Base-by-base conservation (phyloP, 2,113 vertebrate genomes). In the Corythoichthys haematopterus region DNA sequence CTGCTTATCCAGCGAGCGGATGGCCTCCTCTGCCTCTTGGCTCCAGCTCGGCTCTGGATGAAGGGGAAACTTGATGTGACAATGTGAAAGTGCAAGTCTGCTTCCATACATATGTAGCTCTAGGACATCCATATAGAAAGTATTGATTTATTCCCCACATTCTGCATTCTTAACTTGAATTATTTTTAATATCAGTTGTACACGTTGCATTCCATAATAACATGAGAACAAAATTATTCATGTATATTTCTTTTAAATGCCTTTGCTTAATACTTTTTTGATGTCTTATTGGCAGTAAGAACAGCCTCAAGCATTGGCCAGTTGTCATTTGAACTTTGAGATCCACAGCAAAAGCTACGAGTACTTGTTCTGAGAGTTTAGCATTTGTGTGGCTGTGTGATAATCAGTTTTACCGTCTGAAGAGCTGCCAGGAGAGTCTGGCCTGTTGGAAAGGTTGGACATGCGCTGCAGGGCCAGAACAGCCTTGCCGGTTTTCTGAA, bases 401-500 rank as follows among this genome's bases (percentile, higher is more conserved):
- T 72, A 65, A 78, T 76, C 68, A 1, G 10, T 20, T 65, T 84
- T 84, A 92, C 91, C 90, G 55, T 88, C 85, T 77, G 69, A 82
- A 73, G 81, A 71, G 53, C 75, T 80, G 70, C 77, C 72, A 77
- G 84, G 82, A 53, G 89, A 65, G 0, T 38, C 79, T 45, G 74
- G 83, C 67, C 65, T 91, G 84, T 77, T 89, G n/a, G 91, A 91
- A 72, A 93, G 88, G 74, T 91, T 80, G 48, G 92, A 74, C 90
- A 96, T 85, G 57, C 94, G 93, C 79, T 90, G 86, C 47, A 96
- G 87, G n/a, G 94, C 94, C 85, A 94, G 80, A 68, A 96, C 83
- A 59, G 93, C 94, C 81, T 93, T 93, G 46, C 93, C 94, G 3
- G 93, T 92, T 94, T 93, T 96, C 94, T 96, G 71, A 12, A 74